Evolutionary conservation across 2,797 vertebrate species (phyloP).

Genomic region (Rhinella marina): DNA sequence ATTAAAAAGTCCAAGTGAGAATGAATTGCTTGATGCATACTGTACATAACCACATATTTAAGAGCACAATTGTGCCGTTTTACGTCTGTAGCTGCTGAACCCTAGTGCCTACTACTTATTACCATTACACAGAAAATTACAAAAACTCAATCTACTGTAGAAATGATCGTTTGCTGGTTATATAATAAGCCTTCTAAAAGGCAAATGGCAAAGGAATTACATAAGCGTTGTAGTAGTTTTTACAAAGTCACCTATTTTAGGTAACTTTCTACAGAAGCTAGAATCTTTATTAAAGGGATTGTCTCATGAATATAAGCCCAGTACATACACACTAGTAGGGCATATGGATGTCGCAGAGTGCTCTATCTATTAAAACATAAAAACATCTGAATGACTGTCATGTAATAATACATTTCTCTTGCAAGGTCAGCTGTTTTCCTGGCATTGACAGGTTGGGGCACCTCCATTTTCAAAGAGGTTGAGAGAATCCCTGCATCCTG

Average conservation of each 20-base stretch:
- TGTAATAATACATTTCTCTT: no score
- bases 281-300: neutral
- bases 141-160: conserved; percentile 51
- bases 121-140: conserved; percentile 46
- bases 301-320: neutral
- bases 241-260: conserved; percentile 44
- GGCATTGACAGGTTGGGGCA: no score
- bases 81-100: conserved; percentile 46
- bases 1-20: conserved; percentile 50
- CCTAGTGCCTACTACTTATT: conserved; percentile 42
- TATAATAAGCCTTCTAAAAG: conserved; percentile 40
- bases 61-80: conserved; percentile 44
- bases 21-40: conserved; percentile 41
- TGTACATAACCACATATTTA: conserved; percentile 53
- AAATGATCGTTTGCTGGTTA: conserved; percentile 35
- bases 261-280: neutral
- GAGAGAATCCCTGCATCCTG: no score
- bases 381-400: no score
- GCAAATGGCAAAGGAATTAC: conserved; percentile 23
- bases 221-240: conserved; percentile 27
- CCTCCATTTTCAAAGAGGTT: no score
- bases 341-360: no score
- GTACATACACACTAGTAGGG: neutral
- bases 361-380: no score
- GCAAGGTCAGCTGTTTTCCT: no score